phyloP scores from a whole-genome alignment of 2,113 vertebrate species.

The Sylvia atricapilla region DNA sequence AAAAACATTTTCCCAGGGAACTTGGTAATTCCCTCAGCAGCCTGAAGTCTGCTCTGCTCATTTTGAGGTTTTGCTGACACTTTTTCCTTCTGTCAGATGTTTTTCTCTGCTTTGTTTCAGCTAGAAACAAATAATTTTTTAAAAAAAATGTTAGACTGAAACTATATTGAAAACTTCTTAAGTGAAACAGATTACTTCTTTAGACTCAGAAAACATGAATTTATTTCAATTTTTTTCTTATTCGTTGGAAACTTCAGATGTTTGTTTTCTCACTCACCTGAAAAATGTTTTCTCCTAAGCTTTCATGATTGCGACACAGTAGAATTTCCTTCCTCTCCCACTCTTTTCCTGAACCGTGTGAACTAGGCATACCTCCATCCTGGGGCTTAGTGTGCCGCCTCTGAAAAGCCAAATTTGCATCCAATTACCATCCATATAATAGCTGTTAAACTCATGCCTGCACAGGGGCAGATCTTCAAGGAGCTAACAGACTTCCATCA shows the following conservation, averaged over 20 bases:
- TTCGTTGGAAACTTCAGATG: conserved; percentile 5
- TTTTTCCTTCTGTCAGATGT: neutral
- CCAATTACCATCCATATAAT: neutral
- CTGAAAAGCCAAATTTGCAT: neutral
- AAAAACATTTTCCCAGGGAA: neutral
- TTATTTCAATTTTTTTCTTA: neutral
- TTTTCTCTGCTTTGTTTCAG: neutral
- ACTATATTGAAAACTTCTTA: neutral
- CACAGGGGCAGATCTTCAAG: neutral
- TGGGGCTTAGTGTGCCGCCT: neutral
- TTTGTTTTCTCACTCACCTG: conserved; percentile 26
- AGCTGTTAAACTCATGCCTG: neutral
- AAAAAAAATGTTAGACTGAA: neutral
- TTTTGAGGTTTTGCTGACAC: neutral
- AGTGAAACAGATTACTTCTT: neutral
- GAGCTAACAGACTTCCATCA: neutral
- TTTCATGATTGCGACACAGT: neutral
- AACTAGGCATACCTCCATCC: neutral
- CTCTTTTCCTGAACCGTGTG: neutral
- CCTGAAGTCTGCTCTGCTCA: neutral
- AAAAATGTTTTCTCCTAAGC: neutral
- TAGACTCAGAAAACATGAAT: conserved; percentile 1
- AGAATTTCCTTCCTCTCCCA: conserved; percentile 4
- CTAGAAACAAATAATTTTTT: neutral
- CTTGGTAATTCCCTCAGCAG: neutral